Evolutionary conservation across 2,113 vertebrate species (phyloP), one percentile per base, ranked within the genome.

Genomic region (Oreochromis spilurus): DNA sequence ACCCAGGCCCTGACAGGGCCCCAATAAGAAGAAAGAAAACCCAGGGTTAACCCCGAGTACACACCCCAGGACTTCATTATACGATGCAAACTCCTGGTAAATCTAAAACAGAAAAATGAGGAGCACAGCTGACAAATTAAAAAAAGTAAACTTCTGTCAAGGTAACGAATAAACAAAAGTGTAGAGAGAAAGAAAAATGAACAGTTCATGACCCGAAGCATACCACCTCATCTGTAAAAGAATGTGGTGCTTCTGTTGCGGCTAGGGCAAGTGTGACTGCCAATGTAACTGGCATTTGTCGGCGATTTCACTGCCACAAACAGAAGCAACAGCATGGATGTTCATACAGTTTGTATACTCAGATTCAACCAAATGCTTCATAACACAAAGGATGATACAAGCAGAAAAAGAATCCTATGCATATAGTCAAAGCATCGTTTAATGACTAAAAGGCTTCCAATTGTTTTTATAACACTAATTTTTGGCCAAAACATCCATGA

Each of bases 341-440:
- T 19, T 9, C 29, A 3, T 48, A 16, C 13, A 17, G 19, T 29
- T 40, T 34, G 19, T 24, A 29, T 48, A 43, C 26, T 77, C 82
- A 84, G 38, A 50, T 24, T 31, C 57, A 62, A n/a, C 36, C 36
- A 57, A 62, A 82, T 34, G 29, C 40, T 58, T 5, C 40, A 60
- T 13, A 50, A 36, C 29, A 75, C 43, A 75, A 19, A 58, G 24
- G 52, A 5, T 45, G 38, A 57, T 16, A 34, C 40, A 48, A 21
- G 1, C 57, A 50, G 29, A 48, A 50, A 2, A 10, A 3, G 16
- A 50, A 50, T 21, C 19, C 0, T 4, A 29, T 29, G 24, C 13
- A 75, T 29, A 24, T 43, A 72, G 13, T 16, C 38, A 17, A 26
- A 72, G 60, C 19, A 38, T 38, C 2, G 0, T 65, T 7, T n/a